Conservation (phyloP, 2,888 invertebrate genomes). For the Cancer borealis region DNA sequence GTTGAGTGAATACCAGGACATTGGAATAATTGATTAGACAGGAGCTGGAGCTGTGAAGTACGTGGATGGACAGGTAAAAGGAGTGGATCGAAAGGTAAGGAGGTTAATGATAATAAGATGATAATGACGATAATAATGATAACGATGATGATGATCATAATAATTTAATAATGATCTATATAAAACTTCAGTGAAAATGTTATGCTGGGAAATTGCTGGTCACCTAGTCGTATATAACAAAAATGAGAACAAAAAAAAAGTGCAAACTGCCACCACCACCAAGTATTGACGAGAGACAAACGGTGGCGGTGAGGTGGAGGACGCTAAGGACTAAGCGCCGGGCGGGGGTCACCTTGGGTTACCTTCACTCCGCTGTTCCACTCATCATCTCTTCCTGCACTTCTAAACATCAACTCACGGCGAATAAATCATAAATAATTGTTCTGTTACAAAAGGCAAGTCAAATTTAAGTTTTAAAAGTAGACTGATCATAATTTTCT, state of each 20-base stretch:
- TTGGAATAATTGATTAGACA: too few species aligned
- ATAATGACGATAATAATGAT: not conserved
- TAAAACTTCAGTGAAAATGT: too few species aligned
- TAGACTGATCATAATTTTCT: not conserved
- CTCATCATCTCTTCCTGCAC: not conserved
- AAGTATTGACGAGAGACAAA: not conserved
- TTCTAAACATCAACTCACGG: not conserved
- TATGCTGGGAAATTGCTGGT: not conserved
- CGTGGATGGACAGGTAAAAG: too few species aligned
- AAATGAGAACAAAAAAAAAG: not conserved
- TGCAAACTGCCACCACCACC: not conserved
- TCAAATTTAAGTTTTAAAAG: not conserved
- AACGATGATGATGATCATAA: not conserved
- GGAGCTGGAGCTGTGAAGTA: too few species aligned
- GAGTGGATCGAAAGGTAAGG: too few species aligned
- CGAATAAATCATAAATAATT: not conserved
- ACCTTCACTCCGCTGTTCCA: not conserved
- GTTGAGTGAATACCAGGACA: too few species aligned
- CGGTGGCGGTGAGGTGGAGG: not conserved
- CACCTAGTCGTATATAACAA: not conserved
- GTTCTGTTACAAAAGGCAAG: not conserved
- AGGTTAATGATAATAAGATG: too few species aligned
- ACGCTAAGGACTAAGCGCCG: not conserved
- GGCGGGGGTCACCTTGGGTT: constrained; percentile 9
- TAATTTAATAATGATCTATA: not conserved